Evolutionary conservation across 2,888 invertebrate species (phyloP).

Genomic region (Campoplex capitator): DNA sequence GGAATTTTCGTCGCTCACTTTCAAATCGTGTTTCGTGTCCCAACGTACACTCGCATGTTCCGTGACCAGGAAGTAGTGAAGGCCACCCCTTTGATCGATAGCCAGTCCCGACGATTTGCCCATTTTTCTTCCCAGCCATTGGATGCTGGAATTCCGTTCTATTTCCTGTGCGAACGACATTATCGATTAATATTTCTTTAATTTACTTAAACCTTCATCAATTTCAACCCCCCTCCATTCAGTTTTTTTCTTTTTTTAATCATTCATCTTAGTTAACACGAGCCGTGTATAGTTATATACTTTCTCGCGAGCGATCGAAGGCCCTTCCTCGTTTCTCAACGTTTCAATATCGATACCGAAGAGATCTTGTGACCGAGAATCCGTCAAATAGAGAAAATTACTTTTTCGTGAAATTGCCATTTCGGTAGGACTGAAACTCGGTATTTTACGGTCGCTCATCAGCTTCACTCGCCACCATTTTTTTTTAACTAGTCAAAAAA

Average conservation of each 20-base stretch:
- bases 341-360: slow-evolving; percentile 79
- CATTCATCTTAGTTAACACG: slow-evolving; percentile 22
- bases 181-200: slow-evolving; percentile 18
- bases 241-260: background rate
- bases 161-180: slow-evolving; percentile 52
- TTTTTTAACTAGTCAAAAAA: slow-evolving; percentile 73
- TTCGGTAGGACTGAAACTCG: slow-evolving; percentile 77
- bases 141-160: slow-evolving; percentile 70
- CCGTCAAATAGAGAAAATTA: slow-evolving; percentile 81
- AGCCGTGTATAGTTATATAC: slow-evolving; percentile 19
- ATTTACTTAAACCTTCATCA: slow-evolving; percentile 1
- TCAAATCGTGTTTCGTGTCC: slow-evolving; percentile 82
- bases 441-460: slow-evolving; percentile 62
- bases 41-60: slow-evolving; percentile 85
- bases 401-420: slow-evolving; percentile 81
- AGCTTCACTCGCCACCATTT: slow-evolving; percentile 81
- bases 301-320: slow-evolving; percentile 43
- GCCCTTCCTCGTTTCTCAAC: slow-evolving; percentile 67
- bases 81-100: slow-evolving; percentile 83
- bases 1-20: slow-evolving; percentile 69
- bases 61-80: slow-evolving; percentile 84
- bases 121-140: slow-evolving; percentile 83
- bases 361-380: slow-evolving; percentile 76
- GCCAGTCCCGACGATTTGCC: slow-evolving; percentile 84
- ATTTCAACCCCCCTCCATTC: background rate